These are phyloP conservation scores for Alentia gelatinosa DNA, from an alignment of 2,888 invertebrate species.

Conservation along the genomic window DNA sequence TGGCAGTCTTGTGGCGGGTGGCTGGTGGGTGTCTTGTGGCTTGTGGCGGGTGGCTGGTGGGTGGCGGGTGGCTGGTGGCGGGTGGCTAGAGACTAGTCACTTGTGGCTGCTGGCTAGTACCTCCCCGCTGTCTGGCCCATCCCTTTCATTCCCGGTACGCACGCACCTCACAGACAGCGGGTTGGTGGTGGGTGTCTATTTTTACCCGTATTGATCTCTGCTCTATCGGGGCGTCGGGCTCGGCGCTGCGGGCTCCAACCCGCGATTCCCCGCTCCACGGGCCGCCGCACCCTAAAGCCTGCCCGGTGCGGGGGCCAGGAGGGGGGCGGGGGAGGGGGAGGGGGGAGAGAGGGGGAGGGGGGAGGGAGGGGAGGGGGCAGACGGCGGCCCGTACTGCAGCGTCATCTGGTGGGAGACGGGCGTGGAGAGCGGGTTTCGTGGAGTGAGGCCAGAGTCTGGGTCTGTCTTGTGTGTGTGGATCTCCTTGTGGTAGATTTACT, in stretches of 20 bases:
- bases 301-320: not conserved
- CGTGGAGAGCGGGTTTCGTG: not conserved
- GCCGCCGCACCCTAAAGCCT: constrained; percentile 2
- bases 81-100: too few relatives aligned
- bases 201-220: not conserved
- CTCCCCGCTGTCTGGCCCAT: too few relatives aligned
- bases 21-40: too few relatives aligned
- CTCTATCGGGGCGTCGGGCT: not conserved
- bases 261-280: not conserved
- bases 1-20: too few relatives aligned
- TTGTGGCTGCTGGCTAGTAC: too few relatives aligned
- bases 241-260: not conserved
- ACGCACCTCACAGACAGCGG: not conserved
- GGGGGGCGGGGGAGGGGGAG: not conserved
- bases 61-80: too few relatives aligned
- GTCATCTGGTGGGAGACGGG: not conserved
- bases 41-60: too few relatives aligned
- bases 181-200: not conserved
- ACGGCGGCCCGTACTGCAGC: not conserved
- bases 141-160: too few relatives aligned
- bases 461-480: not conserved
- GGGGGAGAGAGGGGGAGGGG: too few relatives aligned
- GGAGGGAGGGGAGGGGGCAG: too few relatives aligned
- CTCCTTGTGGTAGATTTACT: not conserved
- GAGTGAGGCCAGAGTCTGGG: not conserved